Evolutionary conservation across 2,888 invertebrate genomes (phyloP).

Genomic region (Litoditis marina): DNA sequence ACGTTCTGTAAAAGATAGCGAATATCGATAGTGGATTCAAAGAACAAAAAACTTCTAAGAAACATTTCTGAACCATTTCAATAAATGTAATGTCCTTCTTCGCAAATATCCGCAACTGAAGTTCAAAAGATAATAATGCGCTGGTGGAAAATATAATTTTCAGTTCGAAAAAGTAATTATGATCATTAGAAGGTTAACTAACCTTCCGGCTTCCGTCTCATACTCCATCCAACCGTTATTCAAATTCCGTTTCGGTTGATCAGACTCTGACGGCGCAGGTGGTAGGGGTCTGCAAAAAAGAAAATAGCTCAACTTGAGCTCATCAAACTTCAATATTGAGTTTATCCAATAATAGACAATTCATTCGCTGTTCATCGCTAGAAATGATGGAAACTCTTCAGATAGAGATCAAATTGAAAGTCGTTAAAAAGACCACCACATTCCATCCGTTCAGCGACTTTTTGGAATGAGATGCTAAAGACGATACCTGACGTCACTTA

Average conservation of each 20-base stretch:
- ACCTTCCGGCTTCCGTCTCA: conserved; percentile 52
- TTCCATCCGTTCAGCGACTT: no score
- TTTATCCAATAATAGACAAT: not conserved
- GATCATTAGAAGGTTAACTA: not conserved
- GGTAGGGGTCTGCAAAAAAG: conserved; percentile 33
- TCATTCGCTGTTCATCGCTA: no score
- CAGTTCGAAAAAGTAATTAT: not conserved
- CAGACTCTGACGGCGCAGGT: conserved; percentile 41
- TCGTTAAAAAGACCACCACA: no score
- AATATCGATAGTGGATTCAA: not conserved
- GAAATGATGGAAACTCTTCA: not conserved
- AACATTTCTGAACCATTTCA: no score
- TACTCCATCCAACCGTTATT: conserved; percentile 56
- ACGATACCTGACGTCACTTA: conserved; percentile 6
- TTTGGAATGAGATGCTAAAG: no score
- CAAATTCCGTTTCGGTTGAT: conserved; percentile 43
- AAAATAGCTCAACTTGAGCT: no score
- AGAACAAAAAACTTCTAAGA: not conserved
- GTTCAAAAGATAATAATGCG: no score
- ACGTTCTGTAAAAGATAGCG: conserved; percentile 38
- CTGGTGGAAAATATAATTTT: not conserved
- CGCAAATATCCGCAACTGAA: no score
- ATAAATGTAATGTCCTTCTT: no score
- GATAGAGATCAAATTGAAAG: no score
- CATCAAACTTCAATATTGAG: not conserved